Conservation (phyloP, 2,888 invertebrate genomes). For the Meghimatium bilineatum region DNA sequence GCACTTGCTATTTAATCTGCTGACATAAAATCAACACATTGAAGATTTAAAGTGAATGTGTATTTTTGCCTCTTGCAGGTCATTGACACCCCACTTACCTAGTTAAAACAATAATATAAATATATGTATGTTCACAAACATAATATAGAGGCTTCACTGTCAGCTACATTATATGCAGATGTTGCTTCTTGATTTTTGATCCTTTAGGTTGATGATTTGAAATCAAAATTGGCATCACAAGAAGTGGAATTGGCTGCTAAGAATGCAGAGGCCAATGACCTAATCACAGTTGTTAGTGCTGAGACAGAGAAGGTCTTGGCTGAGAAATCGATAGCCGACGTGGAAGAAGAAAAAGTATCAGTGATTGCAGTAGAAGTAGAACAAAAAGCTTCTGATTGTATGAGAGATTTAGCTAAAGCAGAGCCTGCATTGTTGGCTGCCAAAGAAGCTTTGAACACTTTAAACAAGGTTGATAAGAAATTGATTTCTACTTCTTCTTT, state of each 20-base stretch:
- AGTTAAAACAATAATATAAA: no score
- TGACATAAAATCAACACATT: no score
- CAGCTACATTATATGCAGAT: not conserved
- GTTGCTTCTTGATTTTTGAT: not conserved
- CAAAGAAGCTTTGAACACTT: conserved; percentile 94
- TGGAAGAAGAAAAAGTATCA: conserved; percentile 94
- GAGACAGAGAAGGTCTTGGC: conserved; percentile 96
- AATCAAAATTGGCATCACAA: conserved; percentile 93
- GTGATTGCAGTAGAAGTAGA: conserved; percentile 94
- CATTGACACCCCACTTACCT: no score
- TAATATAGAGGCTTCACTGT: not conserved
- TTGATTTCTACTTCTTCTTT: no score
- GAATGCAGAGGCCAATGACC: conserved; percentile 94
- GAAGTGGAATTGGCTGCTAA: conserved; percentile 94
- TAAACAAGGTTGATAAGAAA: conserved; percentile 86
- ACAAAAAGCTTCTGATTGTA: conserved; percentile 91
- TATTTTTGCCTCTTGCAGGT: no score
- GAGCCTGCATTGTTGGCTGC: conserved; percentile 95
- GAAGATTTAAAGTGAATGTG: no score
- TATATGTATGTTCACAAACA: no score
- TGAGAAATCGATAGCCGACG: conserved; percentile 91
- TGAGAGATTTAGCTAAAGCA: conserved; percentile 93
- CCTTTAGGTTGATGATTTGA: conserved; percentile 92
- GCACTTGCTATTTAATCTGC: no score
- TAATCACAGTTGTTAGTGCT: conserved; percentile 92